Conservation (phyloP, 2,797 vertebrate species). For the Phoxinus dragarum region DNA sequence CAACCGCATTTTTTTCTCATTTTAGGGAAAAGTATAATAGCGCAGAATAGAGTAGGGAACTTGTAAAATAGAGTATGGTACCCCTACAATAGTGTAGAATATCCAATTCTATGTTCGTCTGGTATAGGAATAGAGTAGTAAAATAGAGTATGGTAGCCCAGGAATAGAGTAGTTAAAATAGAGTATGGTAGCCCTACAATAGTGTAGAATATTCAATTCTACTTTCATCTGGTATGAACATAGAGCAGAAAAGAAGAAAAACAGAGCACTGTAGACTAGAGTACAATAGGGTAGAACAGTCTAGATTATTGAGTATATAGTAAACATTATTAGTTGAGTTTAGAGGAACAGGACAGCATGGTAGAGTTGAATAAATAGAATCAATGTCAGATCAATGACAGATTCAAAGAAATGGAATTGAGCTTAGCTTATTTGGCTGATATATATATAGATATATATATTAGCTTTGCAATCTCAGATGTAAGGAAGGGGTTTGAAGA, state of each 20-base stretch:
- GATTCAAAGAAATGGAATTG: not conserved
- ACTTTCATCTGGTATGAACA: not conserved
- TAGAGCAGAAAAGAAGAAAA: not conserved
- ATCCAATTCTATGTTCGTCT: not conserved
- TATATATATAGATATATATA: not conserved
- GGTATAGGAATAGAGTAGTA: not conserved
- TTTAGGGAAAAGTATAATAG: not conserved
- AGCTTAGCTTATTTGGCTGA: not conserved
- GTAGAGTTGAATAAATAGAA: not conserved
- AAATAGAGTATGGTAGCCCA: not conserved
- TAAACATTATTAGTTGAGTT: no score
- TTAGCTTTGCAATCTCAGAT: not conserved
- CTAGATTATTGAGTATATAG: no score
- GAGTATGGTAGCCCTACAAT: no score
- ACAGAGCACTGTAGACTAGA: not conserved
- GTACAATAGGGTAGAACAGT: not conserved
- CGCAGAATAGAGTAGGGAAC: not conserved
- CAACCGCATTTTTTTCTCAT: not conserved
- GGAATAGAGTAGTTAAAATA: not conserved
- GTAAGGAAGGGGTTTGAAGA: not conserved
- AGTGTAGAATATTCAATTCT: not conserved
- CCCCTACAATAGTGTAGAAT: no score
- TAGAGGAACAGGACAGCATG: not conserved
- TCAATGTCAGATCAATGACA: no score
- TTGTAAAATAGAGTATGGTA: no score